Evolutionary conservation across 2,113 vertebrate genomes (phyloP).

Genomic region (Oxyruncus cristatus): DNA sequence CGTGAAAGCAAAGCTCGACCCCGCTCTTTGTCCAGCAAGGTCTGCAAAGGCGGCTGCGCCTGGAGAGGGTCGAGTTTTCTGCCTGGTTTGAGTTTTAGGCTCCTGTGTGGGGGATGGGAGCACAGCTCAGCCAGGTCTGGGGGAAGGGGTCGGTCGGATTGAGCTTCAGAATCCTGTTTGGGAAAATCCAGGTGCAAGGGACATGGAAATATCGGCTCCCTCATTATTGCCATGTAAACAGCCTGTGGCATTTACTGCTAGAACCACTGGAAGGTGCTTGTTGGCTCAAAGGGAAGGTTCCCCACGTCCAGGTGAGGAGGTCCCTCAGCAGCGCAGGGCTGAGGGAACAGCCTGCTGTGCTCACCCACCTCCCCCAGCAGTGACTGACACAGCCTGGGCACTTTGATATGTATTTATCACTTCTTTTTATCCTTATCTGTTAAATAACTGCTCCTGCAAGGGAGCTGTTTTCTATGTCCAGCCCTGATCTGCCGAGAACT

Average conservation of each 20-base stretch:
- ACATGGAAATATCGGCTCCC: background rate
- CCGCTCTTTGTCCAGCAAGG: background rate
- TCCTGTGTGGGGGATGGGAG: background rate
- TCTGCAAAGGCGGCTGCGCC: background rate
- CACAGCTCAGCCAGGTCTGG: background rate
- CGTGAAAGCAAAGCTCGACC: background rate
- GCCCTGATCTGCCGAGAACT: background rate
- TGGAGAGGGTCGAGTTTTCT: background rate
- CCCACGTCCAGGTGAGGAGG: background rate
- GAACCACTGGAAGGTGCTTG: background rate
- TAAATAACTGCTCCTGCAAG: background rate
- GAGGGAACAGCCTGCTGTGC: background rate
- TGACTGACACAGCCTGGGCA: background rate
- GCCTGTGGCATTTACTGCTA: background rate
- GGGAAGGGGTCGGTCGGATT: background rate
- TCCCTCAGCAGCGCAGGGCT: rapidly evolving
- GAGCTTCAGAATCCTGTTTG: background rate
- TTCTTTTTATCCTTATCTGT: background rate
- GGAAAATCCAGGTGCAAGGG: background rate
- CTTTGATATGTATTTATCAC: background rate
- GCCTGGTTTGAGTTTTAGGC: background rate
- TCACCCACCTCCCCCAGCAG: background rate
- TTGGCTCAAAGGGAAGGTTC: background rate
- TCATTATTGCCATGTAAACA: background rate
- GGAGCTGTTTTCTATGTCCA: background rate